A percentile compares a stretch with the other conserved stretches of the same genome.
These are phyloP conservation scores for Sebastes taczanowskii DNA, from an alignment of 2,797 vertebrate genomes.

Conservation along the genomic window DNA sequence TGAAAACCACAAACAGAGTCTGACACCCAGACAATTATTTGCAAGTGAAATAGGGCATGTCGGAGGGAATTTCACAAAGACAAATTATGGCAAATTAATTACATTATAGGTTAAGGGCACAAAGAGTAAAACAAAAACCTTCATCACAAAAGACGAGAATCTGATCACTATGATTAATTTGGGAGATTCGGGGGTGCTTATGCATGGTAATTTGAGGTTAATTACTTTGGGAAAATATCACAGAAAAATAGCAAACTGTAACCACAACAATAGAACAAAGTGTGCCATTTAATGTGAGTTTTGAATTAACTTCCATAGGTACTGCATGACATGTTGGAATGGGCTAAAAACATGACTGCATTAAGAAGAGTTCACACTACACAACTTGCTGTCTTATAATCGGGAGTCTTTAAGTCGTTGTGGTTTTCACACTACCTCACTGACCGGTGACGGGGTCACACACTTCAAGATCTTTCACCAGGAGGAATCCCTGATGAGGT, in stretches of 20 bases:
- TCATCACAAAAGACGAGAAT: constrained; percentile 56
- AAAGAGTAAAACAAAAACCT: constrained; percentile 69
- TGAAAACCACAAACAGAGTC: constrained; percentile 21
- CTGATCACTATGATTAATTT: constrained; percentile 74
- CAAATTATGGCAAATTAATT: constrained; percentile 68
- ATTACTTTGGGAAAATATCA: constrained; percentile 47
- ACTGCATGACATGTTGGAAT: background rate
- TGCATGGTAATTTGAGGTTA: constrained; percentile 65
- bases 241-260: constrained; percentile 16
- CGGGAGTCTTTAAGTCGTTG: no score
- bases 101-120: constrained; percentile 61
- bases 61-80: constrained; percentile 54
- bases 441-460: no score
- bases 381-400: no score
- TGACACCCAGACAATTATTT: constrained; percentile 58
- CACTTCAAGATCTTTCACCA: no score
- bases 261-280: constrained; percentile 35
- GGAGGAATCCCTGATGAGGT: no score
- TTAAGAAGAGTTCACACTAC: no score
- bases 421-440: no score
- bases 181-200: constrained; percentile 53
- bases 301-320: background rate
- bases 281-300: constrained; percentile 2
- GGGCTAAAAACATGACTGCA: background rate
- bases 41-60: constrained; percentile 64